These are phyloP conservation scores for Halcyon leucocephala DNA, from an alignment of 2,797 vertebrate species.

Conservation along the genomic window DNA sequence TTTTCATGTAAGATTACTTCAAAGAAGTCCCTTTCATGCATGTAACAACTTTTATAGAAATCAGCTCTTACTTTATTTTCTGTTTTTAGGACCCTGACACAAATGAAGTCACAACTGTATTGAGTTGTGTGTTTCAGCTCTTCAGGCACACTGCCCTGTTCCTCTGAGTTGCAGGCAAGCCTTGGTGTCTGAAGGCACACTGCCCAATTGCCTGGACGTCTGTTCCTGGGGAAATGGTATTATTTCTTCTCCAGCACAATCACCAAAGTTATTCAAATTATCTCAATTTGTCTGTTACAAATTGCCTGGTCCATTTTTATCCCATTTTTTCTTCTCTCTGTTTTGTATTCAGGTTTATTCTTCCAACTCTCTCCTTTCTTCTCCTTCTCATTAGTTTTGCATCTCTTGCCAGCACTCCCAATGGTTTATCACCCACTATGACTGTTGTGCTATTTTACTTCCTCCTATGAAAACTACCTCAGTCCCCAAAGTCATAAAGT, in stretches of 20 bases:
- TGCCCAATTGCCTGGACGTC: not conserved
- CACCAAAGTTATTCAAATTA: not conserved
- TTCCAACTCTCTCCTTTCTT: not conserved
- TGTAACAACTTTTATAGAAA: not conserved
- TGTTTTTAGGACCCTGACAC: not conserved
- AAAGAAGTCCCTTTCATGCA: not conserved
- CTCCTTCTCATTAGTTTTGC: not conserved
- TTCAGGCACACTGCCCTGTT: not conserved
- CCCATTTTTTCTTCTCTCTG: not conserved
- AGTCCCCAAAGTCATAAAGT: not conserved
- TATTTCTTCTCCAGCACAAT: slow-evolving; percentile 10
- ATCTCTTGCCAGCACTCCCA: not conserved
- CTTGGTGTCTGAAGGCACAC: not conserved
- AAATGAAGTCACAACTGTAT: not conserved
- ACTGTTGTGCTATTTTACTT: not conserved
- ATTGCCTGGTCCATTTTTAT: not conserved
- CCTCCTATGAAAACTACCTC: not conserved
- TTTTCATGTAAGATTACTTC: not conserved
- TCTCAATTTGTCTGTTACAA: not conserved
- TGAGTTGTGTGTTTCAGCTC: not conserved
- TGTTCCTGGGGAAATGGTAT: not conserved
- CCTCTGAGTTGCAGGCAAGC: not conserved
- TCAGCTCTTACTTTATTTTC: not conserved
- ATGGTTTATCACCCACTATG: not conserved
- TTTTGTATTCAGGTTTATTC: not conserved